Conservation (phyloP, 2,888 invertebrate species). For the Drosophila prostipennis region DNA sequence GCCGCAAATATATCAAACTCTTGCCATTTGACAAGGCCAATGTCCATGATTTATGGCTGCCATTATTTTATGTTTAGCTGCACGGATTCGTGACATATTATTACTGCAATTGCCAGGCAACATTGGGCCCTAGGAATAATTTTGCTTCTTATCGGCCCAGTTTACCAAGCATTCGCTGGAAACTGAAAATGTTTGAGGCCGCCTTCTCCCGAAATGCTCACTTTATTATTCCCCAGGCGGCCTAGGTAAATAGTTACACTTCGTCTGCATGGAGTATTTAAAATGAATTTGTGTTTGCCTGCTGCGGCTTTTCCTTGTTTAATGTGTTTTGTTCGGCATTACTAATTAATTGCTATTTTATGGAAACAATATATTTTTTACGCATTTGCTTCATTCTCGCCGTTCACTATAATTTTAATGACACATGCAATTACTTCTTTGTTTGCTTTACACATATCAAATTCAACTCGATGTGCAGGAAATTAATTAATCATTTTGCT, state of each 20-base stretch:
- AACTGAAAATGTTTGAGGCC: conserved; percentile 1
- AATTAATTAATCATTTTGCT: conserved; percentile 39
- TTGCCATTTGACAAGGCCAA: conserved; percentile 65
- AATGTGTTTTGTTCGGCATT: conserved; percentile 21
- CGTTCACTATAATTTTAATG: conserved; percentile 24
- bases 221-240: conserved; percentile 32
- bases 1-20: conserved; percentile 51
- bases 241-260: conserved; percentile 15
- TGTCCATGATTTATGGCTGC: conserved; percentile 62
- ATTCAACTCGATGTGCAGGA: conserved; percentile 22
- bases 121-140: conserved; percentile 17
- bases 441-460: conserved; percentile 35
- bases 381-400: conserved; percentile 7
- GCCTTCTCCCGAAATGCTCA: conserved; percentile 25
- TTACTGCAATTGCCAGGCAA: conserved; percentile 43
- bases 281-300: conserved; percentile 15
- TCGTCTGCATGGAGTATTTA: conserved; percentile 21
- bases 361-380: conserved; percentile 19
- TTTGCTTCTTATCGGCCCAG: conserved; percentile 35
- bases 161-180: conserved; percentile 29
- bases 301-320: conserved; percentile 7
- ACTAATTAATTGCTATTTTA: conserved; percentile 43
- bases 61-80: conserved; percentile 63
- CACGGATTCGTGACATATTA: conserved; percentile 61
- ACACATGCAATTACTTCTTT: conserved; percentile 35